Base-by-base conservation (phyloP, 2,888 invertebrate species). In the Dendrolimus pini region DNA sequence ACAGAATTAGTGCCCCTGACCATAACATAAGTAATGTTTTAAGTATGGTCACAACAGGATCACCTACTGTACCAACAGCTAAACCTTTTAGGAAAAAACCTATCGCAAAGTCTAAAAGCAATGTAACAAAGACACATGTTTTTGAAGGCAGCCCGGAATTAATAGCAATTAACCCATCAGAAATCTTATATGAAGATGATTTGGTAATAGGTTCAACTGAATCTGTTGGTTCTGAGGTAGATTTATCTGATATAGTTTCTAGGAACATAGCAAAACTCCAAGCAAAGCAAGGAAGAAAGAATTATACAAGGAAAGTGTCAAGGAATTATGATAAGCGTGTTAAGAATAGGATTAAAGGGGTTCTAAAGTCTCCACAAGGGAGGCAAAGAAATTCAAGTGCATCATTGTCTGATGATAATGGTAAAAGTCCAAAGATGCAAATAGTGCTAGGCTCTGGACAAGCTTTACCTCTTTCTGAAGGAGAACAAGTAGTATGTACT, bases 401-500 rank as follows among this genome's bases (percentile, higher is more conserved):
- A 0, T 76, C 75, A 64, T 62, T 84, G 56, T 83, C 86, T 7
- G 86, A 86, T 54, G 86, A 86, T n/a, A 82, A 72, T 68, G 61
- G 71, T 9, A 85, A 83, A 61, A 89, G 86, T 64, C 85, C 87
- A 9, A 86, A 88, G 64, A 78, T 91, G 83, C 91, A 90, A 62
- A 87, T 91, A 62, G 84, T 92, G 2, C 84, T 92, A 14, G 91
- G 92, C 0, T 91, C 90, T 13, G 92, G 92, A 30, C 83, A 88
- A 59, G 84, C 91, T n/a, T 80, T 93, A 56, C 91, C 92, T 1
- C 79, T 93, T 12, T 92, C 92, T 58, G 91, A 92, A 73, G 93
- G 93, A 8, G 93, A 93, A 75, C 88, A 92, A 91, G 90, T 93
- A 69, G 92, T 92, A 72, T 83, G 85, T 72, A 54, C 30, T 58